Evolutionary conservation across 2,888 invertebrate species (phyloP).

Genomic region (Rambutsinella grinnellia): DNA sequence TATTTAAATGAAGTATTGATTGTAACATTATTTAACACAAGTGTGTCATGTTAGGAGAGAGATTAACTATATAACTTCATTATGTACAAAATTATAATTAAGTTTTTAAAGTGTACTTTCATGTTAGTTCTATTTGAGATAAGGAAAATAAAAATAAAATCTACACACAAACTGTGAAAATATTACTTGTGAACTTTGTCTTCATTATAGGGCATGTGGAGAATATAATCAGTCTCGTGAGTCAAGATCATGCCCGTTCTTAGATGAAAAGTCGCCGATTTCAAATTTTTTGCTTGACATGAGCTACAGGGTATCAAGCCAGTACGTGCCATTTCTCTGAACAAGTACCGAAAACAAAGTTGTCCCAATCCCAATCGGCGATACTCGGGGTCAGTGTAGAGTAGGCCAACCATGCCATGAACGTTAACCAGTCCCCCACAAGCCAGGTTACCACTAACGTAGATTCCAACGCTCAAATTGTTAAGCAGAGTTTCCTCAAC

Average conservation of each 20-base stretch:
- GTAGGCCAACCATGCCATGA: constrained; percentile 37
- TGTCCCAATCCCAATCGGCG: constrained; percentile 35
- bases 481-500: constrained; percentile 20
- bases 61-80: neutral
- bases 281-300: constrained; percentile 28
- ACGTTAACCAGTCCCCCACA: constrained; percentile 29
- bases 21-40: neutral
- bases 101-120: too few species aligned
- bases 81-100: neutral
- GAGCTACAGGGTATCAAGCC: constrained; percentile 29
- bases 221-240: constrained; percentile 46
- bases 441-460: constrained; percentile 23
- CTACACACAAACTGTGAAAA: too few species aligned
- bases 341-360: constrained; percentile 38
- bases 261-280: constrained; percentile 20
- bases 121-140: too few species aligned
- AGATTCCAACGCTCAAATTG: constrained; percentile 28
- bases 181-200: constrained; percentile 5
- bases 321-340: constrained; percentile 33
- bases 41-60: too few species aligned
- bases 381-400: constrained; percentile 18
- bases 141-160: too few species aligned
- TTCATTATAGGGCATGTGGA: constrained; percentile 31
- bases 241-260: constrained; percentile 35
- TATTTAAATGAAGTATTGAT: neutral